A percentile compares a stretch with the other conserved stretches of the same genome.
These are phyloP conservation scores for Callyntrura sp. DNA, from an alignment of 2,888 invertebrate genomes.

Conservation along the genomic window DNA sequence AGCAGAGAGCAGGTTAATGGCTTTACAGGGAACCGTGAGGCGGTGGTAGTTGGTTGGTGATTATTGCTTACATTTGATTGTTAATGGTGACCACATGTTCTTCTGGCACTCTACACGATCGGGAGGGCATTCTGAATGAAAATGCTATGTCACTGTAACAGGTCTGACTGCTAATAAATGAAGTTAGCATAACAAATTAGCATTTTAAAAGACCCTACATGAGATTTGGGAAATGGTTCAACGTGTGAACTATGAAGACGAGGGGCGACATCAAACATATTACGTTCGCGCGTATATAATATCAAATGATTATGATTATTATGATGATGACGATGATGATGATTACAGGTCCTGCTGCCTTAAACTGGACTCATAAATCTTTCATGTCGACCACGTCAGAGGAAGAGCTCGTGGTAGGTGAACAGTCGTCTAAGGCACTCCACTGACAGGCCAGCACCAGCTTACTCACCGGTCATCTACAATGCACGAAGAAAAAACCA, in stretches of 20 bases:
- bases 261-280: slow-evolving; percentile 19
- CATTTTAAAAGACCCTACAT: slow-evolving; percentile 26
- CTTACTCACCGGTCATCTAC: background rate
- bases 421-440: slow-evolving; percentile 18
- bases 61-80: slow-evolving; percentile 62
- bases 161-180: slow-evolving; percentile 53
- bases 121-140: background rate
- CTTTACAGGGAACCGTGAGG: slow-evolving; percentile 36
- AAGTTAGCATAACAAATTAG: slow-evolving; percentile 58
- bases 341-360: slow-evolving; percentile 49
- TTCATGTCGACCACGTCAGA: slow-evolving; percentile 57
- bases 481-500: no score
- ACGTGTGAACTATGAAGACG: slow-evolving; percentile 50
- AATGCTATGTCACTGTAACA: slow-evolving; percentile 31
- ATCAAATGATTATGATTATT: slow-evolving; percentile 47
- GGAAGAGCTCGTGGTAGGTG: slow-evolving; percentile 62
- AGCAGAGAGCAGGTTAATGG: slow-evolving; percentile 68
- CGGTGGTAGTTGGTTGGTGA: slow-evolving; percentile 7
- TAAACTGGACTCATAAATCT: slow-evolving; percentile 79
- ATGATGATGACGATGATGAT: slow-evolving; percentile 38
- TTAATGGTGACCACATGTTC: slow-evolving; percentile 69
- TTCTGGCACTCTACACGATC: slow-evolving; percentile 8
- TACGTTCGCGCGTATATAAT: slow-evolving; percentile 24
- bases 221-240: background rate
- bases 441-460: background rate